These are phyloP conservation scores for Ceyx melanurus DNA, from an alignment of 2,113 vertebrate genomes.

Conservation along the genomic window DNA sequence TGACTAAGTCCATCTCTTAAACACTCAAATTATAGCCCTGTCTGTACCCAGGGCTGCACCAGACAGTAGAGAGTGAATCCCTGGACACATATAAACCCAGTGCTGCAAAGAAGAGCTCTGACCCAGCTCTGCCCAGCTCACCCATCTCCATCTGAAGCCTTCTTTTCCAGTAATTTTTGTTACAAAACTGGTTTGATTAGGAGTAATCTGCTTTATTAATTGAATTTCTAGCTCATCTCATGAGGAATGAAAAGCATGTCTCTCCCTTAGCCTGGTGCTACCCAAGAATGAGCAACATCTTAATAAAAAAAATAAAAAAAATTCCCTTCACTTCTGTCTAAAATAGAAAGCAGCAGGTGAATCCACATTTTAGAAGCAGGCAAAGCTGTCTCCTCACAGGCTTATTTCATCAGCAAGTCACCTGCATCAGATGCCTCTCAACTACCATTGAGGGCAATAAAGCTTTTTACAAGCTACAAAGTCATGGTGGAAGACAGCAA, in stretches of 20 bases:
- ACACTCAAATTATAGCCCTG: neutral
- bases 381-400: neutral
- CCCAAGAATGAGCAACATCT: accelerated
- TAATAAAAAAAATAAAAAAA: neutral
- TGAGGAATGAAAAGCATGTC: accelerated
- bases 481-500: neutral
- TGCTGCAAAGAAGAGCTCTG: neutral
- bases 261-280: neutral
- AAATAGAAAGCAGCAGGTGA: neutral
- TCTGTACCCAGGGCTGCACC: neutral
- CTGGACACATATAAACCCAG: neutral
- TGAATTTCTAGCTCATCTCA: neutral
- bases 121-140: neutral
- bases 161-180: neutral
- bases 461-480: neutral
- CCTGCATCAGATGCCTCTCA: neutral
- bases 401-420: neutral
- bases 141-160: neutral
- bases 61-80: neutral
- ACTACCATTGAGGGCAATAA: neutral
- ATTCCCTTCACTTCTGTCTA: neutral
- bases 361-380: neutral
- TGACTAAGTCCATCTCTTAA: neutral
- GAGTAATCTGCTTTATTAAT: neutral
- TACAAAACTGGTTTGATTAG: neutral